These are phyloP conservation scores for Pyrochroa serraticornis DNA, from an alignment of 2,888 invertebrate species.

Conservation along the genomic window DNA sequence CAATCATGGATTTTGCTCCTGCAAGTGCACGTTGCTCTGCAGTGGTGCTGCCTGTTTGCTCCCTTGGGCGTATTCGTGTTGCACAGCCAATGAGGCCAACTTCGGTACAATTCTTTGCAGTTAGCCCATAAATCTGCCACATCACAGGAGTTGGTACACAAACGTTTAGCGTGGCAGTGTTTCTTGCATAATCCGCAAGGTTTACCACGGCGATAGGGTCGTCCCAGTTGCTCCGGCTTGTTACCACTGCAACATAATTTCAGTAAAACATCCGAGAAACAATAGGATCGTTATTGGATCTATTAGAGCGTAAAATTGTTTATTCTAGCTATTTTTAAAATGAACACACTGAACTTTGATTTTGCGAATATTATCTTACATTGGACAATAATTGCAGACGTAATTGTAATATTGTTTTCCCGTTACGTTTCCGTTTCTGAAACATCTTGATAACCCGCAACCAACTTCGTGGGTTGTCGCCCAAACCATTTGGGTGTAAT, in stretches of 20 bases:
- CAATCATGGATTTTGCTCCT: slow-evolving; percentile 61
- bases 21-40: slow-evolving; percentile 78
- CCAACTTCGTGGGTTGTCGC: slow-evolving; percentile 78
- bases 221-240: slow-evolving; percentile 64
- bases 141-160: slow-evolving; percentile 77
- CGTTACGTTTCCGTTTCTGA: slow-evolving; percentile 60
- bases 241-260: slow-evolving; percentile 65
- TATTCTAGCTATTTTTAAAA: slow-evolving; percentile 7
- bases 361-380: slow-evolving; percentile 62
- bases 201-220: slow-evolving; percentile 71
- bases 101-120: slow-evolving; percentile 67
- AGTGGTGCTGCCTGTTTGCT: slow-evolving; percentile 62
- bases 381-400: slow-evolving; percentile 85
- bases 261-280: slow-evolving; percentile 44
- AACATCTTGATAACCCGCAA: slow-evolving; percentile 75
- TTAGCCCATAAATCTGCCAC: slow-evolving; percentile 75
- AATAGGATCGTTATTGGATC: slow-evolving; percentile 16
- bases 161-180: slow-evolving; percentile 66
- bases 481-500: slow-evolving; percentile 87
- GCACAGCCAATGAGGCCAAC: slow-evolving; percentile 68
- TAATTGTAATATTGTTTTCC: slow-evolving; percentile 75
- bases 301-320: slow-evolving; percentile 7
- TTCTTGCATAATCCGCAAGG: slow-evolving; percentile 71
- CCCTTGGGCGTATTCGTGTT: slow-evolving; percentile 62
- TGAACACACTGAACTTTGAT: slow-evolving; percentile 1